Base-by-base conservation (phyloP, 2,113 vertebrate species). In the Pteruthius melanotis region DNA sequence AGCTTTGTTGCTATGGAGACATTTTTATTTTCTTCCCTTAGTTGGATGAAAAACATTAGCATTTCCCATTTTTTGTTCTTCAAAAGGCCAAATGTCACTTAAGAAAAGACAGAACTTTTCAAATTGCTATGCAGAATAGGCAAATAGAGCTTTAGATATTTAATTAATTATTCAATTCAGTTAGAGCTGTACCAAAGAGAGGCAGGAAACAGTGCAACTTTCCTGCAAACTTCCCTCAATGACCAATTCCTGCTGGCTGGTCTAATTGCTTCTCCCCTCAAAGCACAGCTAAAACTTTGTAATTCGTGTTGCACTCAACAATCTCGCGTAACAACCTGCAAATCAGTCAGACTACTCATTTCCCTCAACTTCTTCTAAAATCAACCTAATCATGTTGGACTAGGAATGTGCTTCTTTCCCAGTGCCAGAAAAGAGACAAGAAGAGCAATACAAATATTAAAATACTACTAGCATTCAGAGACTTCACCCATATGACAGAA, bases 1-100 rank as follows among this genome's bases (percentile, higher is more conserved):
- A 98, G 98, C 98, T 98, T 98, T 98, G 98, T 98, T 98, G 97
- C 98, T 98, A 99, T 98, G 98, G 98, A 95, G 97, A 98, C 97
- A 97, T 98, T 98, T 98, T 98, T 98, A 98, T 98, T 98, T 98
- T 97, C 97, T 97, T 96, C 71, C 96, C 87, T 97, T 97, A 96
- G 95, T 96, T 98, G 97, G 92, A 95, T 98, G 93, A 96, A 98
- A 97, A 98, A 98, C 97, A 98, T 98, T 98, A 98, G 97, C 98
- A 98, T 98, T 98, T 98, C 95, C 98, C 97, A 97, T 97, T 98
- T 98, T 98, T 98, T 98, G 97, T 98, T 98, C 96, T 97, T 98
- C 97, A 97, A 98, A 98, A 98, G 98, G 97, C 96, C 98, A 98
- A 98, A 98, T 97, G 98, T 97, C 75, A 0, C 65, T 97, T 95